Evolutionary conservation across 2,797 vertebrate genomes (phyloP), one percentile per base, ranked within the genome.

Genomic region (Moxostoma hubbsi): DNA sequence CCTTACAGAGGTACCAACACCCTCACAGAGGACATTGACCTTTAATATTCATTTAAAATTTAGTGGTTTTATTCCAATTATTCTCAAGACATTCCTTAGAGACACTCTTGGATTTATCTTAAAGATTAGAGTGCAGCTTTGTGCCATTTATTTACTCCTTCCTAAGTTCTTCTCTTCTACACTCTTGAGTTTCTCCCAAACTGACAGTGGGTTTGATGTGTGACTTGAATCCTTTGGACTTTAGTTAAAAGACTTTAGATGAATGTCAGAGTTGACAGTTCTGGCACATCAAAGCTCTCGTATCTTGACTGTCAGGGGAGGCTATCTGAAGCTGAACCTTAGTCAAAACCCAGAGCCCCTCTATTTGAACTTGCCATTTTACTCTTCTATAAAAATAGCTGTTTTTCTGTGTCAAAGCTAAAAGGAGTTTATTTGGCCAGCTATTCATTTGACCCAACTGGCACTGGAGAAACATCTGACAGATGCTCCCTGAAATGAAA

Each of bases 241-340:
- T 73, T 45, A 76, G 58, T 66, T 75, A 61, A 68, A 80, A 82
- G 71, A 53, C 61, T 80, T 85, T 63, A 65, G 76, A 73, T 43
- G 45, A 49, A 10, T 75, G 75, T 73, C 15, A 79, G 71, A 75
- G 54, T 65, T 86, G 82, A 81, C 85, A 81, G 70, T n/a, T 84
- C 49, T 71, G 65, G 61, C 77, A 77, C 65, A 77, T 77, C 80
- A 80, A 80, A 70, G 70, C 18, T 24, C 57, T 81, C 9, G 16
- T 62, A 53, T 66, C 59, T 24, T 55, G 72, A 65, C 68, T 61
- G 47, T 79, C 73, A 45, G 57, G 77, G 51, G 81, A 76, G 12
- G 43, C 68, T 73, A 63, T 81, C 64, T 73, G 51, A 82, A 85
- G 68, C 46, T 55, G 43, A 49, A 53, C 49, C 61, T 74, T 68